Conservation (phyloP, 92 coral and sea anemone genomes). For the Diadumene lineata region DNA sequence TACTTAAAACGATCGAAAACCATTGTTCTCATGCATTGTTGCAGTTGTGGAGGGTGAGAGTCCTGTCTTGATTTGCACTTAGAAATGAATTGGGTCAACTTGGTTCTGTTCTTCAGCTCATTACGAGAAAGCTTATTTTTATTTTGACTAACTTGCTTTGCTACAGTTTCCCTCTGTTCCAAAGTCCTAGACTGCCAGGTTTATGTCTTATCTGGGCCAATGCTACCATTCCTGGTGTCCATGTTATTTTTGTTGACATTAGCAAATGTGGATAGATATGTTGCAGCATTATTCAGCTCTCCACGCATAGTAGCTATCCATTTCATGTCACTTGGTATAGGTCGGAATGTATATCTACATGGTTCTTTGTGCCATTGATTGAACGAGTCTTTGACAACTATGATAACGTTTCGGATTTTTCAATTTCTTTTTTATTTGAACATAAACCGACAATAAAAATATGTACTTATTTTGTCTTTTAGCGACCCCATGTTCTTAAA, state of each 20-base stretch:
- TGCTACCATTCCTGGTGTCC: constrained; percentile 22
- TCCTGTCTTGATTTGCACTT: constrained; percentile 56
- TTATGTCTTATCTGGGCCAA: constrained; percentile 30
- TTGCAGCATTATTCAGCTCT: neutral
- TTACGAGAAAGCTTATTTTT: constrained; percentile 29
- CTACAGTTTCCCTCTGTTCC: constrained; percentile 25
- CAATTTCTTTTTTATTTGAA: too few species aligned
- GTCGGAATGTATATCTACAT: too few species aligned
- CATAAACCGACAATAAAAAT: too few species aligned
- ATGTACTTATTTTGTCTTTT: too few species aligned
- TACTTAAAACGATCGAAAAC: constrained; percentile 33
- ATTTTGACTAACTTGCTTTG: constrained; percentile 28
- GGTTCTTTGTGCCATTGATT: neutral
- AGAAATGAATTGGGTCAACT: constrained; percentile 36
- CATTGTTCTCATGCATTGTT: constrained; percentile 71
- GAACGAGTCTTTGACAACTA: too few species aligned
- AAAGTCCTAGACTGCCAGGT: constrained; percentile 59
- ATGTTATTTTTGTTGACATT: constrained; percentile 42
- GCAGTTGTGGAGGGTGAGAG: constrained; percentile 56
- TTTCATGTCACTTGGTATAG: neutral
- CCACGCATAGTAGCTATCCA: neutral
- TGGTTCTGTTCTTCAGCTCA: constrained; percentile 45
- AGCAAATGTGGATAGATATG: constrained; percentile 24
- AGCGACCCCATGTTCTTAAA: too few species aligned
- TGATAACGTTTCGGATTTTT: too few species aligned